Percentiles rank a stretch among this genome's conserved stretches.
Conservation (phyloP, 2,888 invertebrate genomes). For the Rhorus exstirpatorius region DNA sequence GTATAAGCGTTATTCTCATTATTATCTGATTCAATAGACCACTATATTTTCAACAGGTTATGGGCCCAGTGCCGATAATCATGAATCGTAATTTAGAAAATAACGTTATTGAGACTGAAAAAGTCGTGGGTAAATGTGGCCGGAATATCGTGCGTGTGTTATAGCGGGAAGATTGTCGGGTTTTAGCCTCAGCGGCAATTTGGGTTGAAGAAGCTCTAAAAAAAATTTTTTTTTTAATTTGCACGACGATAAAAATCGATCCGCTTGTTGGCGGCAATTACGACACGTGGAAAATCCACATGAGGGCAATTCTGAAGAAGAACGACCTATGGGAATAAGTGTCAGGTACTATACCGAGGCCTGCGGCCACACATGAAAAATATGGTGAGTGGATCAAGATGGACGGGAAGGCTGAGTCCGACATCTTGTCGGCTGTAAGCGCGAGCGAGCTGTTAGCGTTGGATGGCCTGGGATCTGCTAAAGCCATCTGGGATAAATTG, state of each 20-base stretch:
- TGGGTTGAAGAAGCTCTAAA: not conserved
- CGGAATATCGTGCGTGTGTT: not conserved
- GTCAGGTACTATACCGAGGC: constrained; percentile 45
- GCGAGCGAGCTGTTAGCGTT: constrained; percentile 61
- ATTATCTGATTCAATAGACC: too few species aligned
- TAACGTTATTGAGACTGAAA: too few species aligned
- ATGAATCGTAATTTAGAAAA: too few species aligned
- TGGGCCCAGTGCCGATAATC: not conserved
- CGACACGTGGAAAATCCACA: constrained; percentile 67
- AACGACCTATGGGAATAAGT: constrained; percentile 71
- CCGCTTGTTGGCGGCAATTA: constrained; percentile 57
- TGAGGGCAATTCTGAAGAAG: constrained; percentile 64
- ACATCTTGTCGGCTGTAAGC: constrained; percentile 64
- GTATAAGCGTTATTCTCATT: too few species aligned
- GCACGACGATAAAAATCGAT: constrained; percentile 28
- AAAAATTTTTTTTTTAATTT: too few species aligned
- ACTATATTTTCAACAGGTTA: not conserved
- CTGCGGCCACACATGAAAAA: not conserved
- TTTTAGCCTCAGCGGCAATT: too few species aligned
- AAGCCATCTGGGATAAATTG: constrained; percentile 68
- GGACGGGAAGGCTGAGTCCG: constrained; percentile 67
- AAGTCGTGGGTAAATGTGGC: too few species aligned
- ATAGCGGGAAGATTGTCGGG: not conserved
- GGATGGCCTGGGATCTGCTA: constrained; percentile 52
- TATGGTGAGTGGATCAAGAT: constrained; percentile 55